Base-by-base conservation (phyloP, 2,888 invertebrate species). In the Eupithecia insigniata region DNA sequence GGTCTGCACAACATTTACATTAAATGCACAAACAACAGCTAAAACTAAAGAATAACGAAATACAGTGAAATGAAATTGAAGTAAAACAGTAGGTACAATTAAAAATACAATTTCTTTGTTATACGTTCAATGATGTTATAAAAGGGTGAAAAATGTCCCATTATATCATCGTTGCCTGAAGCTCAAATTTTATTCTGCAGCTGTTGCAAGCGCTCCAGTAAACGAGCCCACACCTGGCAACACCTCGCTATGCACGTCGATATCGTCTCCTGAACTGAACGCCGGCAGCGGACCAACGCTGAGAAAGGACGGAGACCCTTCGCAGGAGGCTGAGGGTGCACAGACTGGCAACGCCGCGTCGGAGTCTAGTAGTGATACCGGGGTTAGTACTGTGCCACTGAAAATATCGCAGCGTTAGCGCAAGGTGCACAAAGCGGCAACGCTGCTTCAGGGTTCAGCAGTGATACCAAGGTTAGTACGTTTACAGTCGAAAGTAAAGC, bases 211-310 rank as follows among this genome's bases (percentile, higher is more conserved):
- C 78, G 86, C 83, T 4, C 91, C 92, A 0, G 86, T 83, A 70
- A 79, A 87, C 1, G 92, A 90, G 62, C 79, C 82, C 22, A 80
- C 80, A 66, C 68, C 81, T 1, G 69, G 81, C n/a, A 84, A 78
- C 79, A 82, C 79, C 28, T 85, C 80, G 36, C 84, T 95, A 22
- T 89, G 90, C 75, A 82, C 92, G 43, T 95, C 95, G 1, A 81
- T 91, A 39, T 95, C 95, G 67, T 95, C 95, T 2, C 95, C 95
- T 8, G 94, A 94, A 83, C 87, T 95, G 73, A 84, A 85, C 76
- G 85, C 72, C 1, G 68, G 74, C 60, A 66, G 76, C 75, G 69
- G 79, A 76, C 72, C 70, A 73, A 72, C 76, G 70, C 75, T 78
- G 65, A 79, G 79, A 73, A 76, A 77, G 26, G 71, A 76, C 14